phyloP scores from a whole-genome alignment of 2,113 vertebrate genomes.

The Lepus americanus region DNA sequence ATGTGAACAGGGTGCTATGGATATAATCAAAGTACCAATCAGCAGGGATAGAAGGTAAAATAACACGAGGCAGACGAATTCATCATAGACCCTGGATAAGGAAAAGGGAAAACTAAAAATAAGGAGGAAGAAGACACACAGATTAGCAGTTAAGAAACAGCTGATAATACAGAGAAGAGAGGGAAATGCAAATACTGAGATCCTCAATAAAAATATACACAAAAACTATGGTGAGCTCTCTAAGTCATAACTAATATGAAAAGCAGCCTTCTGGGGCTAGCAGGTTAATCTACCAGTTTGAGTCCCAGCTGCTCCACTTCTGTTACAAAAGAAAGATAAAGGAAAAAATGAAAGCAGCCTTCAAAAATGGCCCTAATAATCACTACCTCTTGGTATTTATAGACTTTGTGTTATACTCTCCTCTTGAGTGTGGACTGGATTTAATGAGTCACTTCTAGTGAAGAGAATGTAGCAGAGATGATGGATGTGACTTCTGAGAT shows the following conservation, averaged over 20 bases:
- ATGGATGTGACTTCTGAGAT: background rate
- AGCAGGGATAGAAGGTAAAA: conserved; percentile 29
- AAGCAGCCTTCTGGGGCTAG: background rate
- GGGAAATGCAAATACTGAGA: background rate
- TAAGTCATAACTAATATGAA: background rate
- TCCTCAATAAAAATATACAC: background rate
- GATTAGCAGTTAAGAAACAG: background rate
- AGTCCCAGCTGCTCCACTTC: no score
- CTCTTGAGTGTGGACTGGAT: background rate
- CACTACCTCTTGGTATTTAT: background rate
- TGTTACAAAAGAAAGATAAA: no score
- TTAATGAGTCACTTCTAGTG: background rate
- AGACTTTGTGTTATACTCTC: background rate
- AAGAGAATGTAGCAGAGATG: background rate
- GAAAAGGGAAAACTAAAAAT: conserved; percentile 10
- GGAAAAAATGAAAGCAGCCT: no score
- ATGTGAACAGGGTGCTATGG: background rate
- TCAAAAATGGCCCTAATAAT: conserved; percentile 21
- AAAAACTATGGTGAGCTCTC: background rate
- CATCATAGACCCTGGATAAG: background rate
- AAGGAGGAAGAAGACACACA: background rate
- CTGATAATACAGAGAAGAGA: background rate
- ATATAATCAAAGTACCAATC: background rate
- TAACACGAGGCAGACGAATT: background rate
- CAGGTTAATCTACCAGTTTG: no score